phyloP scores from a whole-genome alignment of 2,888 invertebrate genomes.

The Cynaeus angustus region DNA sequence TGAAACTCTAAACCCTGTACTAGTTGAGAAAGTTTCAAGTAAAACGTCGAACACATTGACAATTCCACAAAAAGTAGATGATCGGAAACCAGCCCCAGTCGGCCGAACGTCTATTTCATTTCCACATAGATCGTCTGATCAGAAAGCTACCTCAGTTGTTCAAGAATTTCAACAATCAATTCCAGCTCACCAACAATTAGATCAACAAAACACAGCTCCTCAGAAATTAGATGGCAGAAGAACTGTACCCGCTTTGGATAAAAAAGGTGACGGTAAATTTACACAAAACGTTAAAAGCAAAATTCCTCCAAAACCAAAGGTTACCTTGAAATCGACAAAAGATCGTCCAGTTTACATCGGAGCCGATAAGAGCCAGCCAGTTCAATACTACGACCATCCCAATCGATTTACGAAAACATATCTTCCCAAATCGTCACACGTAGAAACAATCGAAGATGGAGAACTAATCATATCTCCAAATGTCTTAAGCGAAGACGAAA shows the following conservation, averaged over 20 bases:
- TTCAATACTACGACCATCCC: conserved; percentile 72
- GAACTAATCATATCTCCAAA: conserved; percentile 62
- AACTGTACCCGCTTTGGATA: background rate
- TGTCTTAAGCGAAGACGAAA: conserved; percentile 61
- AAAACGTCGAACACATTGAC: no score
- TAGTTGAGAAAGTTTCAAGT: no score
- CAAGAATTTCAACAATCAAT: no score
- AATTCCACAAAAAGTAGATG: no score
- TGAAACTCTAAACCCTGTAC: no score
- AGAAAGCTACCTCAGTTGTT: no score
- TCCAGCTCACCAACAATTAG: no score
- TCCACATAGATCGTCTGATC: no score
- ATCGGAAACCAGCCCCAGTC: no score
- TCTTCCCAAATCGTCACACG: conserved; percentile 60
- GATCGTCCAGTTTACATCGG: background rate
- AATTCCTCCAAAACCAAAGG: conserved; percentile 57
- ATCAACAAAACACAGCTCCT: background rate
- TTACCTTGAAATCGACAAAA: conserved; percentile 48
- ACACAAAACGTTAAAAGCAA: conserved; percentile 29
- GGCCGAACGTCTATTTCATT: no score
- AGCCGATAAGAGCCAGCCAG: conserved; percentile 50
- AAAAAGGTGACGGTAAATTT: background rate
- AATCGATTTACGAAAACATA: conserved; percentile 71
- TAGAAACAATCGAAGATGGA: conserved; percentile 66
- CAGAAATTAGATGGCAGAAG: background rate